Percentiles rank a stretch among this genome's conserved stretches.
Conservation (phyloP, 2,113 vertebrate genomes). For the Rostratula benghalensis region DNA sequence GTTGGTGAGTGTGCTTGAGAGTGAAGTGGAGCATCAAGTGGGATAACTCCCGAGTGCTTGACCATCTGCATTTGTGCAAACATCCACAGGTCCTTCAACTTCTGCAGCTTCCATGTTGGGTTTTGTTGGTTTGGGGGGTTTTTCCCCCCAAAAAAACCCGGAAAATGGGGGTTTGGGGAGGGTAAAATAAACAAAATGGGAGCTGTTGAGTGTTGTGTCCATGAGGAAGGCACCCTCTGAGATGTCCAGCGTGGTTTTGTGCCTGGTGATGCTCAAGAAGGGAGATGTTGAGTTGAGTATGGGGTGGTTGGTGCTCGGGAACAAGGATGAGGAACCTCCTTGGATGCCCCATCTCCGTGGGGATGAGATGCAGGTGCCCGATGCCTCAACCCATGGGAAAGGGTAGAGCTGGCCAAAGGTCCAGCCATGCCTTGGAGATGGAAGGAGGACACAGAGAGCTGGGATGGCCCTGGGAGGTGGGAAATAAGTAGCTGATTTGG, state of each 20-base stretch:
- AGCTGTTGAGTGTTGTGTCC: background rate
- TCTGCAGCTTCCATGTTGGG: accelerated
- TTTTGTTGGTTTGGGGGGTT: background rate
- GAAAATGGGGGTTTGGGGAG: background rate
- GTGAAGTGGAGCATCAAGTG: background rate
- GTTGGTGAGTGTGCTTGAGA: slow-evolving; percentile 1
- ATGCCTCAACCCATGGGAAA: accelerated
- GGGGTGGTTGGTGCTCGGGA: background rate
- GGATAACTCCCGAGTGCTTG: background rate
- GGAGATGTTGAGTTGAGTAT: background rate
- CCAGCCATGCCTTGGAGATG: background rate
- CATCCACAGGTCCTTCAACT: background rate
- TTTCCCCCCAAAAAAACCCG: background rate
- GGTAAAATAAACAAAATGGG: accelerated
- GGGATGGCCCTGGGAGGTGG: accelerated
- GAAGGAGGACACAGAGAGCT: background rate
- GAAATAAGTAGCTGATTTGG: background rate
- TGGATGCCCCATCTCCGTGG: background rate
- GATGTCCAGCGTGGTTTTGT: accelerated
- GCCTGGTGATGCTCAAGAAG: accelerated
- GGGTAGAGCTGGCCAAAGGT: background rate
- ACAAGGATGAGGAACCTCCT: background rate
- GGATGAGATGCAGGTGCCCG: background rate
- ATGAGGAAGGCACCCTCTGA: background rate
- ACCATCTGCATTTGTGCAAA: background rate